phyloP scores from a whole-genome alignment of 2,113 vertebrate genomes.

The Tenebrosternarchus preto region DNA sequence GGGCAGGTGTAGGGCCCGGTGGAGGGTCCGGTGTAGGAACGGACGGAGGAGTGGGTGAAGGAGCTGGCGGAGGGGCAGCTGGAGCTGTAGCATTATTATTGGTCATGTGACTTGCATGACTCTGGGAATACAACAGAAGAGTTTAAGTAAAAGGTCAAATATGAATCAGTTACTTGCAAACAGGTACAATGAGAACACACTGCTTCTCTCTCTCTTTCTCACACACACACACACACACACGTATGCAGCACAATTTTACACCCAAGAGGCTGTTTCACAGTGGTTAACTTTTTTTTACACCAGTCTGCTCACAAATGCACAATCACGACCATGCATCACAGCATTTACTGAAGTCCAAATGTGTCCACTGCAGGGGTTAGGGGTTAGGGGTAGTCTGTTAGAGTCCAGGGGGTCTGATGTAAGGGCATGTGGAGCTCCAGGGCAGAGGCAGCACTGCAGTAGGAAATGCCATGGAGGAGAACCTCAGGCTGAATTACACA shows the following conservation, averaged over 20 bases:
- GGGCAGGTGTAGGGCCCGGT: constrained; percentile 52
- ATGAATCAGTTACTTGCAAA: no score
- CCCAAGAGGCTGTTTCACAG: not conserved
- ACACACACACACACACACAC: not conserved
- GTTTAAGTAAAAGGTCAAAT: not conserved
- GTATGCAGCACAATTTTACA: not conserved
- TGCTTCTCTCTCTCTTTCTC: no score
- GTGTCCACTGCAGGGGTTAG: not conserved
- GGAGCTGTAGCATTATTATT: constrained; percentile 66
- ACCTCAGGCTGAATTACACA: constrained; percentile 60
- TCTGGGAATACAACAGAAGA: constrained; percentile 65
- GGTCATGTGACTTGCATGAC: constrained; percentile 63
- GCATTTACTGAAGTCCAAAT: not conserved
- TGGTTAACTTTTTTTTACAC: not conserved
- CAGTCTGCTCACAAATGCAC: not conserved
- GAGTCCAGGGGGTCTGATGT: constrained; percentile 7
- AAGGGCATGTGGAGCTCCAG: not conserved
- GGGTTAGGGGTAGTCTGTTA: constrained; percentile 10
- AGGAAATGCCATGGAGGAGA: constrained; percentile 11
- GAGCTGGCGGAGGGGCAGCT: constrained; percentile 63
- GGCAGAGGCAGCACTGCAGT: not conserved
- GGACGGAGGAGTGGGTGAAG: constrained; percentile 61
- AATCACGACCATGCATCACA: not conserved
- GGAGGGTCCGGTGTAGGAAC: no score
- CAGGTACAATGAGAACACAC: not conserved